Evolutionary conservation across 2,888 invertebrate species (phyloP).

Genomic region (Myopa testacea): DNA sequence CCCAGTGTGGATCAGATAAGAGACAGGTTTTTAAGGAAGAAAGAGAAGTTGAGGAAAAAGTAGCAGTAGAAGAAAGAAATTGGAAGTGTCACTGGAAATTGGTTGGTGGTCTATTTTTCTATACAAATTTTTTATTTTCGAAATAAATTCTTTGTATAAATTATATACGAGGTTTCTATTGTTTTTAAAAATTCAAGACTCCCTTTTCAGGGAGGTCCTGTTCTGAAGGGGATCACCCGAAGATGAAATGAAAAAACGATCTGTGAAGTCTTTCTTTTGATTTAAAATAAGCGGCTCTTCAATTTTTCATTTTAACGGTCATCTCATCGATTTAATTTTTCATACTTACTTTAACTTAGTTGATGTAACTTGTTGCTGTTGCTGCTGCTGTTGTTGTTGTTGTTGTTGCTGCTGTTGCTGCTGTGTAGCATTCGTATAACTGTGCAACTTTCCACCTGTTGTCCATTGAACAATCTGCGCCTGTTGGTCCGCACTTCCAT

Average conservation of each 20-base stretch:
- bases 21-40: slow-evolving; percentile 43
- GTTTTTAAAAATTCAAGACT: too few species aligned
- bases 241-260: too few species aligned
- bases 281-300: too few species aligned
- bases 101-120: background rate
- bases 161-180: background rate
- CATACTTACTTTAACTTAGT: slow-evolving; percentile 62
- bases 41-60: slow-evolving; percentile 48
- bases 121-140: background rate
- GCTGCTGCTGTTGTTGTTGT: slow-evolving; percentile 52
- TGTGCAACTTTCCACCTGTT: slow-evolving; percentile 83
- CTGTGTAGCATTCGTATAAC: slow-evolving; percentile 68
- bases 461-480: slow-evolving; percentile 65
- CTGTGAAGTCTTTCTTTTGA: too few species aligned
- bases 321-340: too few species aligned
- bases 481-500: slow-evolving; percentile 48
- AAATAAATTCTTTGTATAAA: background rate
- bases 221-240: too few species aligned
- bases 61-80: background rate
- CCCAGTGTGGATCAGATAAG: slow-evolving; percentile 49
- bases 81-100: background rate
- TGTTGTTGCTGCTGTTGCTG: slow-evolving; percentile 60
- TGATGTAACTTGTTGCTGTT: slow-evolving; percentile 53
- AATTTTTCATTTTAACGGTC: too few species aligned
- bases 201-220: too few species aligned